Base-by-base conservation (phyloP, 64 coral and sea anemone species). In the Orbicella faveolata region DNA sequence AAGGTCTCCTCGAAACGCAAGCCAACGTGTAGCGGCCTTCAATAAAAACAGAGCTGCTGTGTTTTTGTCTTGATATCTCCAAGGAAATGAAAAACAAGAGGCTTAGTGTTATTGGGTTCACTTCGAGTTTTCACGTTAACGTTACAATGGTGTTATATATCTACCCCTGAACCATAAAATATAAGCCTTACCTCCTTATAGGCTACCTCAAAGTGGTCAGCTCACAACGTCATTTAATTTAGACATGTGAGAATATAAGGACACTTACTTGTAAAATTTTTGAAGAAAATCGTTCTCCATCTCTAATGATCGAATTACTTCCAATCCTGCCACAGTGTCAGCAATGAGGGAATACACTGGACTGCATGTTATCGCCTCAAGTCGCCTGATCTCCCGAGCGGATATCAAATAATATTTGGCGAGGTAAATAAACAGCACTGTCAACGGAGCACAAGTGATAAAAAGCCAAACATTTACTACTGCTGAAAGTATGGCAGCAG, bases 311-410 rank as follows among this genome's bases (percentile, higher is more conserved):
- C 91, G 75, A 36, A 93, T 80, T 51, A 93, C 64, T 80, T 88
- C 91, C 20, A 88, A 59, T 34, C 91, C 91, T 21, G 83, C 18
- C 44, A 93, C 34, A 5, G 92, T 93, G n/a, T 93, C 92, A n/a
- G 70, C 61, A 63, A 89, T 75, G n/a, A 81, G 87, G 26, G 86
- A 87, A 76, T 93, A 93, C n/a, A 93, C 68, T 3, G 79, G 79
- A 33, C 92, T 93, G 72, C 92, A 93, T 4, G 66, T 68, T 37
- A 84, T 59, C 11, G 92, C 72, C 16, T 94, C 89, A 23, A 94
- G 66, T 48, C 89, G 51, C 10, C 83, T 87, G 21, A 90, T 26
- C 26, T 94, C 93, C 16, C 89, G 81, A 26, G 79, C 67, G 6
- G 69, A 70, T 10, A 44, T 70, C 34, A 94, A 62, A 51, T 74